phyloP scores from a whole-genome alignment of 1,140 invertebrate species.

The Lepidurus apus region DNA sequence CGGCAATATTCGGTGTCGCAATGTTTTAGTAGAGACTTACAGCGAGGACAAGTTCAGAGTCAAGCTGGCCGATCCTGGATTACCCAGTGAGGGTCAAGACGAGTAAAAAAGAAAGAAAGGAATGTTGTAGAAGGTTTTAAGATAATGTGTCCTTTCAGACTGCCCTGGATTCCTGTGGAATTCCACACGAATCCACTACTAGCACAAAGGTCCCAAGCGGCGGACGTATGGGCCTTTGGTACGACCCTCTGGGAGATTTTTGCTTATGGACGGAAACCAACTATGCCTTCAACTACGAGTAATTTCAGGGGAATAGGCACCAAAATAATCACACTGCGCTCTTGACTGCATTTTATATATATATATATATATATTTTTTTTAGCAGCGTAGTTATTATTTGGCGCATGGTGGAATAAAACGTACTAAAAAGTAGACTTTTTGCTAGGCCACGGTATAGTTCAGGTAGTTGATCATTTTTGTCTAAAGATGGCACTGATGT shows the following conservation, averaged over 20 bases:
- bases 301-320: neutral
- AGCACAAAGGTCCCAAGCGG: slow-evolving; percentile 56
- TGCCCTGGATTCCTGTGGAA: slow-evolving; percentile 80
- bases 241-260: slow-evolving; percentile 89
- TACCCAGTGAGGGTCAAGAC: slow-evolving; percentile 50
- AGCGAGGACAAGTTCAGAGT: slow-evolving; percentile 62
- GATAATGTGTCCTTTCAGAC: slow-evolving; percentile 49
- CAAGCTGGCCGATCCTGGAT: slow-evolving; percentile 72
- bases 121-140: neutral
- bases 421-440: too few species aligned
- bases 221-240: slow-evolving; percentile 81
- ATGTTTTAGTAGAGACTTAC: slow-evolving; percentile 65
- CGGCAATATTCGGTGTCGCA: slow-evolving; percentile 78
- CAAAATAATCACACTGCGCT: too few species aligned
- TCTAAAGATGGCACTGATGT: too few species aligned
- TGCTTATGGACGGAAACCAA: slow-evolving; percentile 56
- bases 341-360: too few species aligned
- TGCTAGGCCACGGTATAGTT: too few species aligned
- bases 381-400: too few species aligned
- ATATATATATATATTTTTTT: too few species aligned
- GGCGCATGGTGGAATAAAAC: too few species aligned
- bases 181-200: slow-evolving; percentile 61
- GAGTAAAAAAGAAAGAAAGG: slow-evolving; percentile 54
- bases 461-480: too few species aligned
- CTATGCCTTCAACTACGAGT: slow-evolving; percentile 5